Conservation (phyloP, 2,888 invertebrate species). For the Cremastinae sp. region DNA sequence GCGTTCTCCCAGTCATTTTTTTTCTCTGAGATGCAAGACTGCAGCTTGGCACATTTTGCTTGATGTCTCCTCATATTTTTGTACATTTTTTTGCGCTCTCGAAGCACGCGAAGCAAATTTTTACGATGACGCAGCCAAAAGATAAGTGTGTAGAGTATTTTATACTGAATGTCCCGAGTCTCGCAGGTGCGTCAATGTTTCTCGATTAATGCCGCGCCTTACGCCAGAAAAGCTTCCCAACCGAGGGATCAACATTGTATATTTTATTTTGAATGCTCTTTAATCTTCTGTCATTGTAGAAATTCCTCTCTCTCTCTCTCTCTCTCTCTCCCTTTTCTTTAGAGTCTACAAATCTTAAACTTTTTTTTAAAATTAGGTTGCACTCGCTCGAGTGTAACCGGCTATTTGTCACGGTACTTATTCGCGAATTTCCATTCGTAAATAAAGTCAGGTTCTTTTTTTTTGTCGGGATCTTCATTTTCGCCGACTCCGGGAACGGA, state of each 20-base stretch:
- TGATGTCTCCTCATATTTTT: slow-evolving; percentile 34
- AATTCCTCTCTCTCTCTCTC: not conserved
- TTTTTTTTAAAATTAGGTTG: not conserved
- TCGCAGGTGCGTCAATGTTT: slow-evolving; percentile 8
- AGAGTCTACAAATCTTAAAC: not conserved
- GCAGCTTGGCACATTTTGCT: slow-evolving; percentile 35
- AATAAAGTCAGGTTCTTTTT: not conserved
- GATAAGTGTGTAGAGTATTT: not conserved
- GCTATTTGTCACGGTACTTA: not conserved
- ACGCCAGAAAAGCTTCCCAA: not conserved
- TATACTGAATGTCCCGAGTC: not conserved
- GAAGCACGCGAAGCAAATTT: slow-evolving; percentile 37
- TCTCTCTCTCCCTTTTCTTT: not conserved
- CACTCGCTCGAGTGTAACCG: not conserved
- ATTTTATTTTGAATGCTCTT: not conserved
- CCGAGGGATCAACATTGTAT: too few species aligned
- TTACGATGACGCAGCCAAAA: slow-evolving; percentile 25
- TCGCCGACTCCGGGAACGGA: slow-evolving; percentile 25
- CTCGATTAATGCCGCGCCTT: not conserved
- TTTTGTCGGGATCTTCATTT: not conserved
- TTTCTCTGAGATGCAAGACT: too few species aligned
- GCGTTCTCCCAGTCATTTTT: too few species aligned
- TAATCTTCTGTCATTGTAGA: not conserved
- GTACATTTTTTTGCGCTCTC: slow-evolving; percentile 15
- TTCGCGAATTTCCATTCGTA: slow-evolving; percentile 6